Conservation (phyloP, 2,113 vertebrate genomes). For the Python bivittatus region DNA sequence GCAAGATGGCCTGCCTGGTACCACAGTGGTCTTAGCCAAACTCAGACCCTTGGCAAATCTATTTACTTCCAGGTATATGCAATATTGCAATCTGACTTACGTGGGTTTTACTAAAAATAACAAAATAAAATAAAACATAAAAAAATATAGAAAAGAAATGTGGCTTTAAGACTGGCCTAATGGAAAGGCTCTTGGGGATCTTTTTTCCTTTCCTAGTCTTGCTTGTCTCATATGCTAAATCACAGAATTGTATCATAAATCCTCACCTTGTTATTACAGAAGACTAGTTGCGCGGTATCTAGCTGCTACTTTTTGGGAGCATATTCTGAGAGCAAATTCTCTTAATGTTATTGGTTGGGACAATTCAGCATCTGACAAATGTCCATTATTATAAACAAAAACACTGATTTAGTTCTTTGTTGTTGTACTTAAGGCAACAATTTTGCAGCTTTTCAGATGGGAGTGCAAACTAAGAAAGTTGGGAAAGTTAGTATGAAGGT, state of each 20-base stretch:
- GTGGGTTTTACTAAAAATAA: not conserved
- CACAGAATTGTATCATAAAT: not conserved
- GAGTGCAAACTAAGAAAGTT: not conserved
- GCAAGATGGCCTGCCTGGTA: not conserved
- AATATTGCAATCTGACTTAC: not conserved
- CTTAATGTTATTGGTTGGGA: not conserved
- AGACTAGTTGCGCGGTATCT: too few species aligned
- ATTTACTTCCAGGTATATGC: not conserved
- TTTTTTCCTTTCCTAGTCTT: not conserved
- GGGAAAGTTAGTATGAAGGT: not conserved
- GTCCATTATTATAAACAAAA: not conserved
- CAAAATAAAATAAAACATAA: not conserved
- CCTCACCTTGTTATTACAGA: not conserved
- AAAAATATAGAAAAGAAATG: not conserved
- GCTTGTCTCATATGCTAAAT: not conserved
- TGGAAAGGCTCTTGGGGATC: not conserved
- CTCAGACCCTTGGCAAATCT: not conserved
- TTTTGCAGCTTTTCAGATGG: not conserved
- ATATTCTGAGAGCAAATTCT: not conserved
- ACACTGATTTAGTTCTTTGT: not conserved
- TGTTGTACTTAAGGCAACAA: too few species aligned
- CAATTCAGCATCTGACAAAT: not conserved
- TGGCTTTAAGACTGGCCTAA: not conserved
- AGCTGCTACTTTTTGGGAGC: not conserved
- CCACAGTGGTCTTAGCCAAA: not conserved